These are phyloP conservation scores for Lutraria rhynchaena DNA, from an alignment of 1,140 invertebrate species.

Conservation along the genomic window DNA sequence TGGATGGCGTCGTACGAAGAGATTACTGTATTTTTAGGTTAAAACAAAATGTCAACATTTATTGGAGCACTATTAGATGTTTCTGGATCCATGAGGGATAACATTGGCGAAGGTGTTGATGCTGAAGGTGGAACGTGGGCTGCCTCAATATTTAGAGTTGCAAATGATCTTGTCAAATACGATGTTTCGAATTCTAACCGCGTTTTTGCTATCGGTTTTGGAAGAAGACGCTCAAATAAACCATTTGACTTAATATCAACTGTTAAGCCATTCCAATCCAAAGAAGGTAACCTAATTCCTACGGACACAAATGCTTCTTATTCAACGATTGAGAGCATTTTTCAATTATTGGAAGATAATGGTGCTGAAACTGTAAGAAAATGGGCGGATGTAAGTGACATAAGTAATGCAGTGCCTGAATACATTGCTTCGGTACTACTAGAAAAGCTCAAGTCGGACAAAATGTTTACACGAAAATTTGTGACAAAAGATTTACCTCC, in stretches of 20 bases:
- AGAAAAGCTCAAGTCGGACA: not conserved
- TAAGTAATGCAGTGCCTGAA: not conserved
- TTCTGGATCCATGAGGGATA: not conserved
- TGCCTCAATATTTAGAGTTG: not conserved
- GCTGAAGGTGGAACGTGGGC: not conserved
- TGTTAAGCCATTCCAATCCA: too few species aligned
- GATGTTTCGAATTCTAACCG: not conserved
- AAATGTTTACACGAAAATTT: not conserved
- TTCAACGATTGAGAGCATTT: not conserved
- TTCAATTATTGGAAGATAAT: not conserved
- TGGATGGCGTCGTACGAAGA: too few species aligned
- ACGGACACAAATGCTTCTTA: too few species aligned
- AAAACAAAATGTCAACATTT: not conserved
- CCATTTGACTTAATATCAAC: not conserved
- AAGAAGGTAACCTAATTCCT: too few species aligned
- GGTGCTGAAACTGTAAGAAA: constrained; percentile 6
- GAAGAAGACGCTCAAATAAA: not conserved
- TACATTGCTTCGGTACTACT: not conserved
- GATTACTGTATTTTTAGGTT: too few species aligned
- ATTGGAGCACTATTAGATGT: not conserved
- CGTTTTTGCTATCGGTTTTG: not conserved
- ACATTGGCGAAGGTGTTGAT: not conserved
- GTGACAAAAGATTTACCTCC: constrained; percentile 3
- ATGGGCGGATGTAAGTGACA: not conserved
- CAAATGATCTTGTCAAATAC: not conserved